These are phyloP conservation scores for Onychostruthus taczanowskii DNA, from an alignment of 2,113 vertebrate species.

Conservation along the genomic window DNA sequence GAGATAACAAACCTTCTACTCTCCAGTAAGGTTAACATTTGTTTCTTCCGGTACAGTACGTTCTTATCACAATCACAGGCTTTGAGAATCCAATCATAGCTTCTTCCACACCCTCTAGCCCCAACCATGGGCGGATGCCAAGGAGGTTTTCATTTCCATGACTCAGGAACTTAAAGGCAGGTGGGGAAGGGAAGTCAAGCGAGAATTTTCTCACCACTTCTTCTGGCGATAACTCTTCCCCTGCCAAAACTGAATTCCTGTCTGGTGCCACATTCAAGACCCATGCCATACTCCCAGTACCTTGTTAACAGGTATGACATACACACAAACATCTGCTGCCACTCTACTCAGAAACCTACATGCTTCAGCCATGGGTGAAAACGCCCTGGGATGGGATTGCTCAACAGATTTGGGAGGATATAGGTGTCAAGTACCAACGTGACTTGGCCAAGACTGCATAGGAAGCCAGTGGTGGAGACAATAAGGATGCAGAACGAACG, in stretches of 20 bases:
- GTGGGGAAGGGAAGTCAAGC: conserved; percentile 57
- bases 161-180: conserved; percentile 62
- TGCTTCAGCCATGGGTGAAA: neutral
- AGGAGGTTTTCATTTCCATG: conserved; percentile 64
- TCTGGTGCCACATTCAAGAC: neutral
- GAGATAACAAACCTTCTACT: conserved; percentile 64
- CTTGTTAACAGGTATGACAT: conserved; percentile 15
- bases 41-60: conserved; percentile 64
- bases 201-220: conserved; percentile 56
- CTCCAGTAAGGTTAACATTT: conserved; percentile 65
- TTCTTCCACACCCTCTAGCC: conserved; percentile 59
- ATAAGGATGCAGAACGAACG: neutral
- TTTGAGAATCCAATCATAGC: conserved; percentile 56
- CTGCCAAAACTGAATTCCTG: neutral
- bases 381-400: accelerated
- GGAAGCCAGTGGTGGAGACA: neutral
- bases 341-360: neutral
- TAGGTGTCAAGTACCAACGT: neutral
- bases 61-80: conserved; percentile 66
- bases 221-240: conserved; percentile 22
- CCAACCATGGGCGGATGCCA: conserved; percentile 63
- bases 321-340: neutral
- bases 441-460: neutral
- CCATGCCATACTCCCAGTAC: neutral
- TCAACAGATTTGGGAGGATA: neutral